Base-by-base conservation (phyloP, 1,140 invertebrate species). In the Temnothorax longispinosus region DNA sequence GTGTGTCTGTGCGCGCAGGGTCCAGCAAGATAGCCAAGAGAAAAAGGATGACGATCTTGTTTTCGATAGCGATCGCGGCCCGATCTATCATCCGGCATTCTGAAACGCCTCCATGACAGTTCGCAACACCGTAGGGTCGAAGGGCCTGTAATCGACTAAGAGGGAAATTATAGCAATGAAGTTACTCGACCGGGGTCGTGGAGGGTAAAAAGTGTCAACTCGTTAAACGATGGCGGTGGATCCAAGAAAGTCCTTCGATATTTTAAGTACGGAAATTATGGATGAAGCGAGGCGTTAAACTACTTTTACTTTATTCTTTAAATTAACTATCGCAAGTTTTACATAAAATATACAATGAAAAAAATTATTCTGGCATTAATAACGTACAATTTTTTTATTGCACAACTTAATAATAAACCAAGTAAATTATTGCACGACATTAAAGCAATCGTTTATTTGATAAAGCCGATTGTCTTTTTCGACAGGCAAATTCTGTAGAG, bases 31-130 rank as follows among this genome's bases (percentile, higher is more conserved):
- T 62, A 62, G 35, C 10, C n/a, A 21, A 21, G 52, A 80, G 58
- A 87, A 72, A 56, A 85, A 90, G 90, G 72, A 56, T 82, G 88
- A 89, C 76, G 78, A 88, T 81, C 65, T 90, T 88, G 87, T 88
- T 90, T 80, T 81, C 89, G 90, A 88, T 91, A 88, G 72, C 35
- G 74, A 87, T 87, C 86, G 50, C 67, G 50, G 41, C 50, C 54
- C 58, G 64, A 91, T 90, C 89, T 81, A 91, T 91, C 89, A 91
- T 89, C 41, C 84, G 60, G 3, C 35, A 62, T 78, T 44, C 72
- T 58, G 85, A 87, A 84, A 80, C 74, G 60, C 60, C 44, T 56
- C 32, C 8, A 10, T 41, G 54, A 77, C 54, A 75, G 80, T 84
- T 84, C n/a, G 80, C 69, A 74, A 84, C 80, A 84, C 72, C 32